Evolutionary conservation across 2,113 vertebrate genomes (phyloP), one percentile per base, ranked within the genome.

Genomic region (Nibea albiflora): DNA sequence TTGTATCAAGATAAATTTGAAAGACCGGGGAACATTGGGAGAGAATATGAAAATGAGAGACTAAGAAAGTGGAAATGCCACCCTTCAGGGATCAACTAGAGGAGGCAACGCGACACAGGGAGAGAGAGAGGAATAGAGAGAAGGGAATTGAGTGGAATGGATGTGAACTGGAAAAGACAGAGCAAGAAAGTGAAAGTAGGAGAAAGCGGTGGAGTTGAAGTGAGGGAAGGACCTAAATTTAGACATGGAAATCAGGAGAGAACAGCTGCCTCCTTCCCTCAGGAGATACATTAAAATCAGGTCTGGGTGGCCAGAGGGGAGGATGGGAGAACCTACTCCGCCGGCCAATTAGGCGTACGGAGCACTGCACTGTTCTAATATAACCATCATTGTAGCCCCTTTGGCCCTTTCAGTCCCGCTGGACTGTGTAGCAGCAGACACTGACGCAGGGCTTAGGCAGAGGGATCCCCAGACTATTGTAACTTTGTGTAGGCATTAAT

Each of bases 241-340:
- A 94, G 92, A 90, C 90, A 93, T 91, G 88, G 91, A 94, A 93
- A 92, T 92, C 90, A 93, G 92, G 79, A 85, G 89, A 92, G 92
- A 93, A 90, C 91, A 90, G 92, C 92, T 93, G 90, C 86, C 91
- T 88, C 73, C 84, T 87, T 91, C 86, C 91, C 92, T 85, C 89
- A 86, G 86, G 93, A 94, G 92, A 92, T 83, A 81, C 85, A 89
- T 94, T 93, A 94, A 93, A 94, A 92, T 94, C 92, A 94, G 92
- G 90, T 88, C 78, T 89, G 88, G 83, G 83, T 94, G 92, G 92
- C 90, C 91, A 78, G 82, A 65, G 76, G 81, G 91, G 90, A 87
- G 87, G 78, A 85, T 39, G 49, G 75, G 86, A 87, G 91, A 88
- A 85, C 90, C 90, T 88, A 90, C 90, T 93, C 92, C 75, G 87